Percentiles rank a stretch among this genome's conserved stretches.
Evolutionary conservation across 2,113 vertebrate species (phyloP).

Genomic region (Microtus montanus): DNA sequence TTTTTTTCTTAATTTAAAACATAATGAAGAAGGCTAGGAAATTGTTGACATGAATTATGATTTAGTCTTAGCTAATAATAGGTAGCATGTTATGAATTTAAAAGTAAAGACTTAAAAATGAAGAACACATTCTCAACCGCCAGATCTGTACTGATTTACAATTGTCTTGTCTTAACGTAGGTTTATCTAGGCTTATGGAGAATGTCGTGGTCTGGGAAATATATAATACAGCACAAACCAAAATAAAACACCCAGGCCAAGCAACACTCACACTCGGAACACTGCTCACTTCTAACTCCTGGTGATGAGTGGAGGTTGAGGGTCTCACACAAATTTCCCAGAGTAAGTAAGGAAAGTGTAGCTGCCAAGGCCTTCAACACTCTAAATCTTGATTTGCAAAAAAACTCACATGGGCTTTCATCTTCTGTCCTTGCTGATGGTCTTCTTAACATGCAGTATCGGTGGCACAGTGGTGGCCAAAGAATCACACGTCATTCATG

Average conservation of each 20-base stretch:
- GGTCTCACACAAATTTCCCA: neutral
- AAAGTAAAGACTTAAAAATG: neutral
- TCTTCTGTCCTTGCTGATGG: neutral
- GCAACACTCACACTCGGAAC: neutral
- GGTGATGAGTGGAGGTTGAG: neutral
- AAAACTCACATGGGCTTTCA: neutral
- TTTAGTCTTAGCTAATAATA: constrained; percentile 38
- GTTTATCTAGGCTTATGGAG: constrained; percentile 37
- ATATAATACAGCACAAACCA: neutral
- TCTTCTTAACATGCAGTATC: constrained; percentile 38
- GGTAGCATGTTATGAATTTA: constrained; percentile 3
- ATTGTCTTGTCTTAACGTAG: neutral
- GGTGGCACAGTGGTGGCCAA: constrained; percentile 58
- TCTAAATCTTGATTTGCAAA: constrained; percentile 50
- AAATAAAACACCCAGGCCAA: constrained; percentile 30
- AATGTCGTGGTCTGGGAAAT: neutral
- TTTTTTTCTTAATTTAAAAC: constrained; percentile 44
- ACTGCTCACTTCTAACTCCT: neutral
- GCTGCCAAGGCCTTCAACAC: neutral
- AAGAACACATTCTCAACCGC: neutral
- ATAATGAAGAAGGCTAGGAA: neutral
- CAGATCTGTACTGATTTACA: neutral
- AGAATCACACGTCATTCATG: constrained; percentile 57
- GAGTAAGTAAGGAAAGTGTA: constrained; percentile 10
- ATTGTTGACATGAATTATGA: neutral